Conservation (phyloP, 2,797 vertebrate species). For the Clarias laeviceps region DNA sequence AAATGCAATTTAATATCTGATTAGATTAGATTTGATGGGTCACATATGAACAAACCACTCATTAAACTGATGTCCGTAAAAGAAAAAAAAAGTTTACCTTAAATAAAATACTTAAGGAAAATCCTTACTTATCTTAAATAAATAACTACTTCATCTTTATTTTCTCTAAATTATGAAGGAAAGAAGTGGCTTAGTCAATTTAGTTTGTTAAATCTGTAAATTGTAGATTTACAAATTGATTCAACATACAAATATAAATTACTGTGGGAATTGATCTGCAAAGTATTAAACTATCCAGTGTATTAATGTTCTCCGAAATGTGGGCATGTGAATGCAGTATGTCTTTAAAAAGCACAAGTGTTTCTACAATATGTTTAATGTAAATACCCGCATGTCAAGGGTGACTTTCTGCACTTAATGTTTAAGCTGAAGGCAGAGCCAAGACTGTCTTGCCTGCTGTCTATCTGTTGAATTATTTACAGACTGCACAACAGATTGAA, state of each 20-base stretch:
- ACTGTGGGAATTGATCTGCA: not conserved
- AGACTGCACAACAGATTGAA: not conserved
- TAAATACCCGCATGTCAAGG: not conserved
- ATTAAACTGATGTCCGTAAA: not conserved
- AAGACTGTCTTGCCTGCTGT: not conserved
- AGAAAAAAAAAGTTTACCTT: not conserved
- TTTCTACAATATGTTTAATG: not conserved
- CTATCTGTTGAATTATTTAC: constrained; percentile 4
- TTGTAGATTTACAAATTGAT: not conserved
- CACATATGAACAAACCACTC: not conserved
- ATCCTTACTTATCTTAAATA: too few relatives aligned
- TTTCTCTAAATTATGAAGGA: not conserved
- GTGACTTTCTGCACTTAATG: not conserved
- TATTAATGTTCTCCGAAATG: not conserved
- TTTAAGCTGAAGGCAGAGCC: not conserved
- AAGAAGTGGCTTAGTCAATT: not conserved
- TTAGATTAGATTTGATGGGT: too few relatives aligned
- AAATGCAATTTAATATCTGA: too few relatives aligned
- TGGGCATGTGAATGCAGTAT: not conserved
- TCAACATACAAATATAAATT: not conserved
- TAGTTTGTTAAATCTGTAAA: not conserved
- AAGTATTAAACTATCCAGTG: not conserved
- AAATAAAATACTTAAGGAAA: too few relatives aligned
- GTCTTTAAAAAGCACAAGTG: not conserved
- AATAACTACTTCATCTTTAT: not conserved